Conservation (phyloP, 2,113 vertebrate genomes). For the Cololabis saira region DNA sequence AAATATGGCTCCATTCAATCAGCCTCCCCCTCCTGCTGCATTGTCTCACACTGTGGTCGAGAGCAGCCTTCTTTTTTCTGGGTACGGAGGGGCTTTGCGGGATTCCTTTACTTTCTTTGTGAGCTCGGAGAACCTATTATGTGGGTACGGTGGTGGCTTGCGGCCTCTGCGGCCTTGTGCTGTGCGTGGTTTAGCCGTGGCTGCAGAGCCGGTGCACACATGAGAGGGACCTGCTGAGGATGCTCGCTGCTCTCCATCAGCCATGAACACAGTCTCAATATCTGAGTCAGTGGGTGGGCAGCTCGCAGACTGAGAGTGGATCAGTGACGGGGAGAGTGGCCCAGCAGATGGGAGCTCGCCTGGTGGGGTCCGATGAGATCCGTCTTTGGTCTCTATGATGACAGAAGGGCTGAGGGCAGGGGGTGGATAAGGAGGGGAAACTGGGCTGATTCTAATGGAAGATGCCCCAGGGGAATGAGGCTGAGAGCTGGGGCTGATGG, state of each 20-base stretch:
- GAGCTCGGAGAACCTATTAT: constrained; percentile 49
- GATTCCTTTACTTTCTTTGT: constrained; percentile 65
- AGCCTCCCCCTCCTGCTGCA: constrained; percentile 55
- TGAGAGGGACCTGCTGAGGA: constrained; percentile 33
- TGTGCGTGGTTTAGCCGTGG: constrained; percentile 18
- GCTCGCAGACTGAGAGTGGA: constrained; percentile 49
- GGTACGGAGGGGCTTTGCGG: constrained; percentile 75
- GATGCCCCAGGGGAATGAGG: constrained; percentile 51
- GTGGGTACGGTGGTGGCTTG: constrained; percentile 81
- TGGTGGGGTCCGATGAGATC: constrained; percentile 40
- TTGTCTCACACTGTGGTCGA: constrained; percentile 82
- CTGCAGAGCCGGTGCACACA: neutral
- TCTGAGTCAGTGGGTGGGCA: constrained; percentile 60
- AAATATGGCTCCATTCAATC: constrained; percentile 52
- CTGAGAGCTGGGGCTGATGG: constrained; percentile 50
- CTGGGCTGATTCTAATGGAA: constrained; percentile 37
- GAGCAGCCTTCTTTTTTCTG: constrained; percentile 78
- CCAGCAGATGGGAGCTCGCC: constrained; percentile 50
- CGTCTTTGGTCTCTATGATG: constrained; percentile 45
- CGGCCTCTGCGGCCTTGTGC: constrained; percentile 54
- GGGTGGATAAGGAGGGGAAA: constrained; percentile 50
- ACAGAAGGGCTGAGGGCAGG: constrained; percentile 62
- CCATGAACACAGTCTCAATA: constrained; percentile 8
- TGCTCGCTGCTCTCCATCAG: constrained; percentile 25
- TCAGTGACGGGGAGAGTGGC: constrained; percentile 13